Base-by-base conservation (phyloP, 2,888 invertebrate genomes). In the Trypoxylon attenuatum region DNA sequence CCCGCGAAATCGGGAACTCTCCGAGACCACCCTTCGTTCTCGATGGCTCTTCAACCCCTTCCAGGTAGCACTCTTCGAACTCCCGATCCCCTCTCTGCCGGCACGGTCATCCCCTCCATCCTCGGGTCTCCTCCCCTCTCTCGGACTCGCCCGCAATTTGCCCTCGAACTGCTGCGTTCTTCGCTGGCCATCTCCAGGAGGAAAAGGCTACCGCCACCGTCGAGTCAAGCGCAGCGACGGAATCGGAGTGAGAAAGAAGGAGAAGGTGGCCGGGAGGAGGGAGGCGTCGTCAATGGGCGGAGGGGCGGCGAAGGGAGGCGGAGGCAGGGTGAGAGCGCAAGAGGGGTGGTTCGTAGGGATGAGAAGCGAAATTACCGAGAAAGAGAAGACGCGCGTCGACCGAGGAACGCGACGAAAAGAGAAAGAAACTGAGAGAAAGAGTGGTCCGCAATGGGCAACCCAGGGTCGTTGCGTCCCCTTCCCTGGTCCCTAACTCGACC, bases 21-120 rank as follows among this genome's bases (percentile, higher is more conserved):
- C 50, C 23, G 55, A 59, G 57, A 59, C 61, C 72, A 72, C 69
- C 72, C 69, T 72, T 62, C 63, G 62, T 53, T 63, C 73, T 76
- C 77, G 68, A 76, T 70, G 67, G 78, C 69, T 73, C 71, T 78
- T 69, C 73, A 74, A 69, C 77, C 77, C 78, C 73, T 77, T 79
- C 80, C 78, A 75, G 68, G 59, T 65, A 65, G 73, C 69, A 70
- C 65, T 63, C 63, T 62, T 27, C 61, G 69, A 58, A 60, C 58
- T 61, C 57, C 53, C 66, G 46, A 42, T 27, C 52, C 49, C 47
- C 57, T 65, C 71, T n/a, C n/a, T n/a, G n/a, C n/a, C n/a, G n/a
- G n/a, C n/a, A n/a, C n/a, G n/a, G n/a, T n/a, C n/a, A n/a, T n/a
- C n/a, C n/a, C n/a, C n/a, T n/a, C n/a, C n/a, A n/a, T n/a, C n/a